phyloP scores from a whole-genome alignment of 2,888 invertebrate genomes.

The Trichacis sp. region DNA sequence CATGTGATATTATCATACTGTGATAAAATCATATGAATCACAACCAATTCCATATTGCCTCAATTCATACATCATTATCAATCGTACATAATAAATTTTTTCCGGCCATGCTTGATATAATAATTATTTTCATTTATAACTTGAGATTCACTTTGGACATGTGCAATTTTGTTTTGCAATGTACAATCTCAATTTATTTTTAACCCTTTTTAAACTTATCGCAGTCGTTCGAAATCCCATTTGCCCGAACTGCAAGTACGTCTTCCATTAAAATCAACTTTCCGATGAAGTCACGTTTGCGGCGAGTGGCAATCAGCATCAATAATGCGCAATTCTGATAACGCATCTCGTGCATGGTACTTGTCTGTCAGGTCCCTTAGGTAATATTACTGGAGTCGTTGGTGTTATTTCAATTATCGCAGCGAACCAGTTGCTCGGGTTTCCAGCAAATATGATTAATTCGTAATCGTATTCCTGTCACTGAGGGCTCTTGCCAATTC shows the following conservation, averaged over 20 bases:
- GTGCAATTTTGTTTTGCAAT: too few relatives aligned
- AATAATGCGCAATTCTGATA: constrained; percentile 30
- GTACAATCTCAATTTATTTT: too few relatives aligned
- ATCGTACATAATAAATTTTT: too few relatives aligned
- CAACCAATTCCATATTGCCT: too few relatives aligned
- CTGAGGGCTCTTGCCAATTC: constrained; percentile 47
- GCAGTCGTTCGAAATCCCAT: not conserved
- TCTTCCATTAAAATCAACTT: constrained; percentile 4
- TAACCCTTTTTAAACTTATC: too few relatives aligned
- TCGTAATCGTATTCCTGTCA: constrained; percentile 52
- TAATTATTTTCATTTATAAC: too few relatives aligned
- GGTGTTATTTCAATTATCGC: constrained; percentile 54
- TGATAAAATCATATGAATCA: too few relatives aligned
- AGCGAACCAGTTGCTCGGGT: constrained; percentile 41
- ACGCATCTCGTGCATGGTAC: constrained; percentile 14
- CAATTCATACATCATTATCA: too few relatives aligned
- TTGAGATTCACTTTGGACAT: too few relatives aligned
- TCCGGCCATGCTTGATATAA: too few relatives aligned
- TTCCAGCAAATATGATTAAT: constrained; percentile 54
- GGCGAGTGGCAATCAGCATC: constrained; percentile 24
- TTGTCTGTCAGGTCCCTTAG: constrained; percentile 13
- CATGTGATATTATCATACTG: too few relatives aligned
- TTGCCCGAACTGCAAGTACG: not conserved
- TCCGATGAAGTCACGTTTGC: constrained; percentile 26
- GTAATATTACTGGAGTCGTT: constrained; percentile 37